Conservation (phyloP, 2,113 vertebrate species). For the human (Homo sapiens) region GRCh38 chr11:125081001-125081500, state of each 20-base stretch:
- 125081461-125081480: constrained; percentile 68
- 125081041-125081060: not conserved
- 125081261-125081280: not conserved
- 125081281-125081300: not conserved
- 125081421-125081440: constrained; percentile 96
- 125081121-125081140: not conserved
- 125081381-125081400: not conserved
- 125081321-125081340: not conserved
- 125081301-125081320: not conserved
- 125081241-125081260: fast-evolving
- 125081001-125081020: not conserved
- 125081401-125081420: constrained; percentile 79
- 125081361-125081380: too few species aligned
- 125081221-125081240: not conserved
- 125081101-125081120: not conserved
- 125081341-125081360: not conserved
- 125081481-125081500: fast-evolving
- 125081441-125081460: constrained; percentile 90
- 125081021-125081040: not conserved
- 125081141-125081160: not conserved
- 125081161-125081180: not conserved
- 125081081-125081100: fast-evolving
- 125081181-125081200: not conserved
- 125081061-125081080: fast-evolving
- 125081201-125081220: not conserved